Base-by-base conservation (phyloP, 2,113 vertebrate genomes). In the Sminthopsis crassicaudata region DNA sequence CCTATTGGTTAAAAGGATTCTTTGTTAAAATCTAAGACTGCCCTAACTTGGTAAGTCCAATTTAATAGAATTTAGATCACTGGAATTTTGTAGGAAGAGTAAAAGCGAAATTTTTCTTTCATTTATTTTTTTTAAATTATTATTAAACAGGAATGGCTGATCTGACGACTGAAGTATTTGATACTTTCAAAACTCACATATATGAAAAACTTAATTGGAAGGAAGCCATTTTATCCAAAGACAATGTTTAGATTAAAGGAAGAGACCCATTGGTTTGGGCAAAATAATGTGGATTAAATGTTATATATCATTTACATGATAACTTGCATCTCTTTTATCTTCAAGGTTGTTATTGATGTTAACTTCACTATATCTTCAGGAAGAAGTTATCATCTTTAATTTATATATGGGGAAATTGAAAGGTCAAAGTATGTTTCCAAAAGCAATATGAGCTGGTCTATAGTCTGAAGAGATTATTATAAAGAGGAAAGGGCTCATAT, bases 371-470 rank as follows among this genome's bases (percentile, higher is more conserved):
- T 36, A 26, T 46, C 92, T 67, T 76, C 89, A 95, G 57, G 84
- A 95, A 97, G 93, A 93, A 67, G 84, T 76, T 30, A 95, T 96
- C 92, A 91, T 93, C 94, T 97, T 84, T 89, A 92, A 90, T 12
- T 53, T 91, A 90, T 10, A 91, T 90, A 52, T 53, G 91, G 92
- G 93, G 89, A 55, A 91, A 95, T 42, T 90, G 90, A 96, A 97
- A 91, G 95, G 25, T 48, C 30, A 96, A 96, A 52, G 46, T 53
- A 94, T 42, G 55, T 91, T 67, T 94, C 94, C 94, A 95, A 93
- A 96, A 96, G 90, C 95, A 96, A 95, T 53, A 93, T 94, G 95
- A 98, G 93, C 96, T 96, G 48, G 48, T 48, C 48, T 48, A 7
- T 48, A 48, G 6, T 48, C 48, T 48, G 8, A 48, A 48, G 48